Evolutionary conservation across 2,888 invertebrate genomes (phyloP), one percentile per base, ranked within the genome.

Genomic region (Adelognathus sp.): DNA sequence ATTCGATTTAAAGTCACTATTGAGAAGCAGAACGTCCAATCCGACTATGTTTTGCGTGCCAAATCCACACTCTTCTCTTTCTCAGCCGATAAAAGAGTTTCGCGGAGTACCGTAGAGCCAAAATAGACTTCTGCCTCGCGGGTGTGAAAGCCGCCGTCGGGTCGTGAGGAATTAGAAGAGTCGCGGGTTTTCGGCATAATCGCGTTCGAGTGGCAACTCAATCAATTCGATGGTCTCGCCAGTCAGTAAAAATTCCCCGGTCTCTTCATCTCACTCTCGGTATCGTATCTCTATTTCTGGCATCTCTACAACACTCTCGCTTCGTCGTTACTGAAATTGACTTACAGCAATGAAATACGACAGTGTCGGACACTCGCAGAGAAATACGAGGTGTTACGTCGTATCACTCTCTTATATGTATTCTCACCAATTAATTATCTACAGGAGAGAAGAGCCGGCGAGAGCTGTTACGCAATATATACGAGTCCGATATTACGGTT

Each of bases 131-230:
- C 80, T 61, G 83, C 78, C 84, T 81, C 66, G 74, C 71, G 85
- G 85, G 80, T 82, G 85, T 83, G 85, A 85, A 85, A 85, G 85
- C 79, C 77, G 76, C n/a, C n/a, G 76, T 69, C 58, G 61, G 76
- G 56, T 70, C 11, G n/a, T 67, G 67, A 24, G 63, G 70, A 63
- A 73, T 77, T 63, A 69, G 56, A 69, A 73, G 54, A 29, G 33
- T 54, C 44, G 36, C 24, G 52, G 58, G 52, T 70, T 58, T 66
- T 63, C 67, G 21, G 29, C 46, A 72, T 29, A 39, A 54, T 75
- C 67, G 50, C 67, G 50, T 52, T 66, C 18, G 67, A 31, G 54
- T 36, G 61, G n/a, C n/a, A 44, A 67, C 46, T 24, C 14, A 29
- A 63, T 69, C 46, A 44, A 56, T 46, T 29, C 46, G 14, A 66